These are phyloP conservation scores for Drymonia ruficornis DNA, from an alignment of 2,888 invertebrate genomes.

Conservation along the genomic window DNA sequence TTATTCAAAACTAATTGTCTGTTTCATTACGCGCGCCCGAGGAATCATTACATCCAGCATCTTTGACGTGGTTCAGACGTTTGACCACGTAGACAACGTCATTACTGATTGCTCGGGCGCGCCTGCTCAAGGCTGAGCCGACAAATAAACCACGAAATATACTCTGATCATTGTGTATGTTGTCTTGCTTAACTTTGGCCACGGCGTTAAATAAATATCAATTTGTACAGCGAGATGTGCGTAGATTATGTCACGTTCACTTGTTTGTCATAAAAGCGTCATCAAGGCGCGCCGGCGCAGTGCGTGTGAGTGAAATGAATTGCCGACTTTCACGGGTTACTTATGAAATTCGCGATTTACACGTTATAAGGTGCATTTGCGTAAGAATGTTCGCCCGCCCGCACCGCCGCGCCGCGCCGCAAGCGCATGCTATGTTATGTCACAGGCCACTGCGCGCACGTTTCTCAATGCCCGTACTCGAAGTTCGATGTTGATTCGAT, in stretches of 20 bases:
- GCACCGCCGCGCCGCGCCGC: slow-evolving; percentile 27
- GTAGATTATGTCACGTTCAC: slow-evolving; percentile 49
- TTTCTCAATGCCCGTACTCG: slow-evolving; percentile 31
- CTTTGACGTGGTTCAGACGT: too few relatives aligned
- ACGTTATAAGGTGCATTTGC: slow-evolving; percentile 55
- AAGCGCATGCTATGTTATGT: slow-evolving; percentile 42
- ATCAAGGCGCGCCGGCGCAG: slow-evolving; percentile 21
- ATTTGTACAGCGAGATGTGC: slow-evolving; percentile 21
- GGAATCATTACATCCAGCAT: too few relatives aligned
- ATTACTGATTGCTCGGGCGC: too few relatives aligned
- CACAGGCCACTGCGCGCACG: slow-evolving; percentile 39
- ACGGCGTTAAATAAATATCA: neutral
- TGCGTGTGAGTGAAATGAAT: slow-evolving; percentile 66
- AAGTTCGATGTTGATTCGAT: too few relatives aligned
- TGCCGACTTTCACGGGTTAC: slow-evolving; percentile 73
- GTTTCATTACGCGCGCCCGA: too few relatives aligned
- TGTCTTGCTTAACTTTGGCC: too few relatives aligned
- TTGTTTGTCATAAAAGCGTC: slow-evolving; percentile 51
- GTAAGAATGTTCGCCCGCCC: slow-evolving; percentile 31
- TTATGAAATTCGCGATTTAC: slow-evolving; percentile 78
- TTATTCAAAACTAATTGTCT: too few relatives aligned
- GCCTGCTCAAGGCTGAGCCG: neutral
- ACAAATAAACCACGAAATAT: neutral
- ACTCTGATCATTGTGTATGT: too few relatives aligned
- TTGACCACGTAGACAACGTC: too few relatives aligned